Evolutionary conservation across 2,797 vertebrate genomes (phyloP), one percentile per base, ranked within the genome.

Genomic region (Spinus pinus): DNA sequence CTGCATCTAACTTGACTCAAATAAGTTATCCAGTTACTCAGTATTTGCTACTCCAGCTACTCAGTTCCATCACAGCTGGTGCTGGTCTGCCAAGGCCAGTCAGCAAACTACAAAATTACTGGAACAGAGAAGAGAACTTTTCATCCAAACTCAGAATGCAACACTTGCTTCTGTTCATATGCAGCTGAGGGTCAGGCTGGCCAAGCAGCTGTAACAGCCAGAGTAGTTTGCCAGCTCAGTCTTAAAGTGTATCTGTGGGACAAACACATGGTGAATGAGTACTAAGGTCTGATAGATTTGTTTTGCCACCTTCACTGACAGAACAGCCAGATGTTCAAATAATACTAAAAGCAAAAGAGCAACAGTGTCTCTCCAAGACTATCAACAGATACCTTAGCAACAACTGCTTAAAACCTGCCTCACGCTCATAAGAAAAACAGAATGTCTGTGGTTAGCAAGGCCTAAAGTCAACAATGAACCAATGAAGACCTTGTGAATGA

Each of bases 341-440:
- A 74, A 30, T 16, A 57, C 37, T 46, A 13, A 67, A 16, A 58
- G 56, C 25, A 83, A 93, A 81, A 74, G 46, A 84, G 14, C 28
- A 90, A 28, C 21, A 20, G 31, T 14, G 23, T 57, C 28, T 84
- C n/a, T 72, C 21, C 22, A 71, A 57, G 35, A 56, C 8, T 35
- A 73, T 20, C 0, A 0, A 62, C 33, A 74, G 44, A 61, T 16
- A 41, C 6, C n/a, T 35, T 1, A 42, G 41, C 3, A 13, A 72
- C 28, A 56, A 41, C 50, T 60, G 25, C 57, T 56, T 42, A 90
- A 90, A 86, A 83, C 8, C 27, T 54, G 28, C 28, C 64, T 71
- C 42, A 46, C 1, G 24, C 22, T 14, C 10, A 15, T 15, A 53
- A 64, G 47, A 53, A 58, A 79, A 81, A 20, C 39, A 62, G 64